Evolutionary conservation across 1,140 invertebrate genomes (phyloP), one percentile per base, ranked within the genome.

Genomic region (Achroia grisella): DNA sequence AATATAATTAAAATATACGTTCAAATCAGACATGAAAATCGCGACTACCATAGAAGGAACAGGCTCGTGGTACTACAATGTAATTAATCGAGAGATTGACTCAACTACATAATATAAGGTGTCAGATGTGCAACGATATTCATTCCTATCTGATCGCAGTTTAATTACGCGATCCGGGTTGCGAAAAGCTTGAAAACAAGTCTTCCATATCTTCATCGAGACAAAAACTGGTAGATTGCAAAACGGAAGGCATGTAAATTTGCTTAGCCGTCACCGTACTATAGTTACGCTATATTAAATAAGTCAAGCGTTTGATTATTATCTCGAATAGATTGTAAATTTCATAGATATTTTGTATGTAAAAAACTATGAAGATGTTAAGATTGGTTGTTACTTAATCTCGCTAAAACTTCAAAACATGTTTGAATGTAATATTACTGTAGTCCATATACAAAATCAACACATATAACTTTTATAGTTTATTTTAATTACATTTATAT

Each of bases 201-300:
- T 60, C 65, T 67, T 63, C 62, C 65, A 73, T 78, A 76, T 74
- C 68, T 81, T 76, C 67, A 75, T 75, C 64, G 32, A 12, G 34
- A 62, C 60, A 72, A 75, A 74, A 77, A 76, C 67, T 74, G 52
- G 72, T 78, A 62, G 45, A 36, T 76, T 81, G 62, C 69, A 52
- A 65, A 70, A 78, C 48, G 17, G 17, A 23, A 23, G 51, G 54
- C 60, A 60, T 44, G 66, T 64, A 71, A 73, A 71, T 71, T 68
- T 63, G 66, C 64, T 65, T 23, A 23, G 64, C 65, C 49, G 59
- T 50, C 57, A 52, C 62, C 55, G 52, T 71, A 71, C 69, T 52
- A 60, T 77, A 51, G 48, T 42, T 29, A 62, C 42, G 52, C 66
- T 67, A 6, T 63, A 39, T 58, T 63, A 61, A 66, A 62, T 59